Conservation (phyloP, 2,888 invertebrate genomes). For the Platerodrilus igneus region DNA sequence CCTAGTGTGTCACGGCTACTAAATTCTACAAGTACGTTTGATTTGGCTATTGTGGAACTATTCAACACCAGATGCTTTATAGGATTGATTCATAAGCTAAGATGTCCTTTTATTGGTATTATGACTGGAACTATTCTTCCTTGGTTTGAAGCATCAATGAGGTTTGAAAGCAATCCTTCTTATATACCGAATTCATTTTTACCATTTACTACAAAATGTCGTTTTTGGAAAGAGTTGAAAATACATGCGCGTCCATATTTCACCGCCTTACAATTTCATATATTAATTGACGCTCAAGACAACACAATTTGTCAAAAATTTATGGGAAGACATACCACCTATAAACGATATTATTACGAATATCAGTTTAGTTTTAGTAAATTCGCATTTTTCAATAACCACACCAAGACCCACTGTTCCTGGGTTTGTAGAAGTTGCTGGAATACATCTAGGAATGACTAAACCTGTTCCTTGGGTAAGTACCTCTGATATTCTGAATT, state of each 20-base stretch:
- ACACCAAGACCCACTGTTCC: constrained; percentile 49
- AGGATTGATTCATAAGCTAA: constrained; percentile 57
- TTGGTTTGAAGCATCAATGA: constrained; percentile 47
- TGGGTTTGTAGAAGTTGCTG: constrained; percentile 52
- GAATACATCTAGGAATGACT: constrained; percentile 48
- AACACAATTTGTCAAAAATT: constrained; percentile 33
- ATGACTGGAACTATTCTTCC: constrained; percentile 50
- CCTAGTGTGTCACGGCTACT: too few species aligned
- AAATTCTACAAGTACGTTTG: too few species aligned
- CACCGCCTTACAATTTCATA: constrained; percentile 27
- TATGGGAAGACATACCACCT: constrained; percentile 35
- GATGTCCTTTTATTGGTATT: constrained; percentile 53
- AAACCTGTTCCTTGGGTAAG: constrained; percentile 34
- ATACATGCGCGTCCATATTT: constrained; percentile 26
- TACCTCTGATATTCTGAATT: too few species aligned
- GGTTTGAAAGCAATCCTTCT: constrained; percentile 47
- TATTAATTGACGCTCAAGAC: too few species aligned
- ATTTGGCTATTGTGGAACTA: constrained; percentile 61
- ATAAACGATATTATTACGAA: constrained; percentile 42
- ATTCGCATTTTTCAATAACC: constrained; percentile 49
- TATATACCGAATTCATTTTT: constrained; percentile 49
- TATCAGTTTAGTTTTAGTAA: constrained; percentile 49
- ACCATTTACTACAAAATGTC: constrained; percentile 32
- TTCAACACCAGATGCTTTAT: constrained; percentile 67
- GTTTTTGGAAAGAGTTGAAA: constrained; percentile 35